These are phyloP conservation scores for Pygoscelis antarcticus DNA, from an alignment of 2,113 vertebrate genomes.

Conservation along the genomic window DNA sequence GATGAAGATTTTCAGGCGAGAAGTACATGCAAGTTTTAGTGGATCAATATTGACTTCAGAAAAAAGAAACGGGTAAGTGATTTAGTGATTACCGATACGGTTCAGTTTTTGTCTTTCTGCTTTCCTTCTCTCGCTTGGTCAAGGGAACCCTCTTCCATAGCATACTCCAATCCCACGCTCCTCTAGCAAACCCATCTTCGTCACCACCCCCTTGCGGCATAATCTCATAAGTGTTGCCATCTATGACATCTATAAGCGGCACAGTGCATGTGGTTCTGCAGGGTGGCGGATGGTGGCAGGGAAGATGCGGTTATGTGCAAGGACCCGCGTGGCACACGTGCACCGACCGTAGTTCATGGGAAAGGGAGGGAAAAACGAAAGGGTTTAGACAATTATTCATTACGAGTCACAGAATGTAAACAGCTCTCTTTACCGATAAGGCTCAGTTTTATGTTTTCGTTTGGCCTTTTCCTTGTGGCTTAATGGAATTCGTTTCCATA, in stretches of 20 bases:
- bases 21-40: slow-evolving; percentile 64
- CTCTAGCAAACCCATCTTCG: slow-evolving; percentile 94
- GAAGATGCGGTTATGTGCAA: slow-evolving; percentile 50
- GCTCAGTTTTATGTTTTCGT: slow-evolving; percentile 91
- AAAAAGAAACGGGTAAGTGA: slow-evolving; percentile 70
- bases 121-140: slow-evolving; percentile 87
- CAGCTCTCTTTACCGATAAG: slow-evolving; percentile 91
- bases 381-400: slow-evolving; percentile 67
- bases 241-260: slow-evolving; percentile 97
- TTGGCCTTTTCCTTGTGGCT: slow-evolving; percentile 93
- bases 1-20: neutral
- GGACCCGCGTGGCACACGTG: slow-evolving; percentile 52
- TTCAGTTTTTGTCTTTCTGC: slow-evolving; percentile 92
- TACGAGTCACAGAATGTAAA: slow-evolving; percentile 25
- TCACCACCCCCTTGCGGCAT: slow-evolving; percentile 95
- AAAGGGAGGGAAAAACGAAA: slow-evolving; percentile 71
- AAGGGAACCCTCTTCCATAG: slow-evolving; percentile 98
- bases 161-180: slow-evolving; percentile 99
- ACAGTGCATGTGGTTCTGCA: slow-evolving; percentile 96
- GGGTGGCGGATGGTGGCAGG: slow-evolving; percentile 58
- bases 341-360: slow-evolving; percentile 52
- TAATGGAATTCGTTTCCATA: slow-evolving; percentile 97
- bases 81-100: slow-evolving; percentile 97
- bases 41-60: slow-evolving; percentile 59
- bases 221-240: slow-evolving; percentile 88